Evolutionary conservation across 2,797 vertebrate genomes (phyloP).

Genomic region (Gephyroberyx darwinii): DNA sequence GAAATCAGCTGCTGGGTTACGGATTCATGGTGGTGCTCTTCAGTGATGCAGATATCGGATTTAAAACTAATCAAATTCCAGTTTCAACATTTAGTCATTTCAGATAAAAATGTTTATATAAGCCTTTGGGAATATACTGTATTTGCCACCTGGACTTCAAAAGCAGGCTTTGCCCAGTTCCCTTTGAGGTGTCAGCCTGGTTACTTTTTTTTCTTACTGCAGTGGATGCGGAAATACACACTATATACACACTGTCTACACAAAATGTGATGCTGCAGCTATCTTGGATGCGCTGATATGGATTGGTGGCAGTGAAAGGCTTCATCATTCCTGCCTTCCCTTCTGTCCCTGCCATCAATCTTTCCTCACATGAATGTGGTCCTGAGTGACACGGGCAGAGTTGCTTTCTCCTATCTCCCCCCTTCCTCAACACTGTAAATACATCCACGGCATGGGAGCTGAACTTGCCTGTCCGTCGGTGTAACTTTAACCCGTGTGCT

Average conservation of each 20-base stretch:
- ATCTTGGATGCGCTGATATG: conserved; percentile 61
- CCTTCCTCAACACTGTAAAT: conserved; percentile 55
- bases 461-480: conserved; percentile 47
- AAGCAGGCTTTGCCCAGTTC: conserved; percentile 25
- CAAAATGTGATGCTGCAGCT: conserved; percentile 44
- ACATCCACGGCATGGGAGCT: conserved; percentile 34
- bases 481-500: conserved; percentile 55
- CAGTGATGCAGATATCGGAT: conserved; percentile 35
- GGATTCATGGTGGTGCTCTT: background rate
- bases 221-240: conserved; percentile 14
- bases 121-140: background rate
- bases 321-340: conserved; percentile 73
- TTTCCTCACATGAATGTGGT: conserved; percentile 60
- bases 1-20: conserved; percentile 23
- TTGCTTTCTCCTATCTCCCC: conserved; percentile 54
- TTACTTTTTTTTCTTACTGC: conserved; percentile 31
- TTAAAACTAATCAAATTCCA: conserved; percentile 30
- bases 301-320: conserved; percentile 67
- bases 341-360: conserved; percentile 71
- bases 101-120: conserved; percentile 10
- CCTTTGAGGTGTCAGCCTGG: conserved; percentile 18
- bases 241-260: conserved; percentile 31
- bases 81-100: conserved; percentile 9
- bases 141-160: conserved; percentile 40
- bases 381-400: conserved; percentile 72